Evolutionary conservation across 2,888 invertebrate species (phyloP).

Genomic region (Sesamia inferens): DNA sequence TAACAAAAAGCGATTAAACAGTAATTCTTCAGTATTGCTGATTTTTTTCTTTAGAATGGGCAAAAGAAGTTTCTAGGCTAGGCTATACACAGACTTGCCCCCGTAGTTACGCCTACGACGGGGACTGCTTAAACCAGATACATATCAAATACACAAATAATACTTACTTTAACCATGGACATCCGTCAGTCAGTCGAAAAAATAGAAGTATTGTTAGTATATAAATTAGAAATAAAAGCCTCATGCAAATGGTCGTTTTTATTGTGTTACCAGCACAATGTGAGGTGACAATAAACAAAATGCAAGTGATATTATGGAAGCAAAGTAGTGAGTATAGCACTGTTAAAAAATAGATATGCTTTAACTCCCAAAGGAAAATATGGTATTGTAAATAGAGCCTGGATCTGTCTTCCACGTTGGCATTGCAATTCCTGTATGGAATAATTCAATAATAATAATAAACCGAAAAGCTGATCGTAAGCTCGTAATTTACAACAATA

Average conservation of each 20-base stretch:
- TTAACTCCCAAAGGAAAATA: not conserved
- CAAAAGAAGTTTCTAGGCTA: too few species aligned
- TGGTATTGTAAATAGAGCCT: not conserved
- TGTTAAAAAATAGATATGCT: not conserved
- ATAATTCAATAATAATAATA: not conserved
- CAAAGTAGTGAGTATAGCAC: not conserved
- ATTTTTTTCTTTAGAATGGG: not conserved
- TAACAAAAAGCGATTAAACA: not conserved
- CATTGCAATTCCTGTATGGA: not conserved
- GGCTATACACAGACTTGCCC: not conserved
- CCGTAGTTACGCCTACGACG: not conserved
- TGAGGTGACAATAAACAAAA: too few species aligned
- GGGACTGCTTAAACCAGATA: not conserved
- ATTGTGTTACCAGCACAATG: constrained; percentile 37
- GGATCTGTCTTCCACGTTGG: not conserved
- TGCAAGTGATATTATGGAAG: not conserved
- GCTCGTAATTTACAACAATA: constrained; percentile 5
- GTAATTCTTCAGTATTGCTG: not conserved
- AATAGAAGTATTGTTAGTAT: constrained; percentile 6
- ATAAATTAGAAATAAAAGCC: constrained; percentile 56
- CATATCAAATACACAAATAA: constrained; percentile 20
- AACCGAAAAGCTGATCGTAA: not conserved
- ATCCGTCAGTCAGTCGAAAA: constrained; percentile 42
- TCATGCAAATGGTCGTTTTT: constrained; percentile 47
- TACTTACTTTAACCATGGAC: constrained; percentile 42